Evolutionary conservation across 2,888 invertebrate species (phyloP).

Genomic region (Therioaphis trifolii): DNA sequence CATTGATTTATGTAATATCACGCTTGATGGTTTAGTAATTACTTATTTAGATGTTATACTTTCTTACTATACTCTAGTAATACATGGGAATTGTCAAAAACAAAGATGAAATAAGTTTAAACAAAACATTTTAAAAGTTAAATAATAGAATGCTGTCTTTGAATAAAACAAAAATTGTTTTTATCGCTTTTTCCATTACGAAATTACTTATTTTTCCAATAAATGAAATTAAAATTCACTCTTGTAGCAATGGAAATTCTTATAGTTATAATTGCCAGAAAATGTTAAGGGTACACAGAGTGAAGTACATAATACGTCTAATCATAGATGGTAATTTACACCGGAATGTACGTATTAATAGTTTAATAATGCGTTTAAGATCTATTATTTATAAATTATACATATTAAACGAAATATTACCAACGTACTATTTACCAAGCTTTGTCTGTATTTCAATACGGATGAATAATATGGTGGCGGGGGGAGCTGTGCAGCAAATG

Average conservation of each 20-base stretch:
- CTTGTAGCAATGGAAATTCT: neutral
- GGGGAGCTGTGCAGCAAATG: no score
- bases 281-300: neutral
- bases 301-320: neutral
- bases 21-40: neutral
- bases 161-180: neutral
- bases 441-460: no score
- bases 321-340: neutral
- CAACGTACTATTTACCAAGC: no score
- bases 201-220: neutral
- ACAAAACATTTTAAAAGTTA: neutral
- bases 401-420: no score
- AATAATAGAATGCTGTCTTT: neutral
- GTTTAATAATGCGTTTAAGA: neutral
- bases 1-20: neutral
- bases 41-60: neutral
- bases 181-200: neutral
- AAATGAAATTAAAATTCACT: constrained; percentile 11
- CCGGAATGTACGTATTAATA: neutral
- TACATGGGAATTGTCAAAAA: neutral
- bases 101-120: neutral
- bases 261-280: neutral
- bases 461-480: no score
- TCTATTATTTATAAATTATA: neutral
- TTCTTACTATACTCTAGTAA: neutral